phyloP scores from a whole-genome alignment of 1,140 invertebrate species.

The Metaphire vulgaris region DNA sequence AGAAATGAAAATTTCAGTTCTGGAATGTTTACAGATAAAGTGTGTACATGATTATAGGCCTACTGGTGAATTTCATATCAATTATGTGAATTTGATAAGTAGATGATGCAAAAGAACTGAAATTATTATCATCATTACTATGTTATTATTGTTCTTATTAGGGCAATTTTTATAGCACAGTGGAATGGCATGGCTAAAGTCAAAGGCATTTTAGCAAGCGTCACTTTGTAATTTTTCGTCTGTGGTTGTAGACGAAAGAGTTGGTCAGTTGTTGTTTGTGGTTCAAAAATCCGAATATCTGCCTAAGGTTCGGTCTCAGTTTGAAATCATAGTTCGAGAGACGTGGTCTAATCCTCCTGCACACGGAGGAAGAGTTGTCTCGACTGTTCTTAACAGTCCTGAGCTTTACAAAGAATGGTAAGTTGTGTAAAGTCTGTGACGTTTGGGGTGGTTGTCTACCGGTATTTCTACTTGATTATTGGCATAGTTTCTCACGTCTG shows the following conservation, averaged over 20 bases:
- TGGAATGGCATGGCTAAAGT: too few species aligned
- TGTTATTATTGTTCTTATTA: background rate
- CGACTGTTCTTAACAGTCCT: slow-evolving; percentile 71
- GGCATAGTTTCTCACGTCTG: too few species aligned
- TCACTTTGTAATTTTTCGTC: background rate
- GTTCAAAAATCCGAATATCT: slow-evolving; percentile 60
- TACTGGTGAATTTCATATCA: background rate
- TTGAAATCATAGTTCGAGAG: slow-evolving; percentile 72
- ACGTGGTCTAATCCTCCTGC: slow-evolving; percentile 64
- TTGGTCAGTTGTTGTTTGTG: slow-evolving; percentile 81
- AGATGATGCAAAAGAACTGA: background rate
- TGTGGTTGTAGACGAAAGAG: slow-evolving; percentile 68
- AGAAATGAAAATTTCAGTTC: too few species aligned
- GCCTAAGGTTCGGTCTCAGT: slow-evolving; percentile 69
- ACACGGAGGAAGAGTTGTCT: slow-evolving; percentile 77
- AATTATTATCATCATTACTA: background rate
- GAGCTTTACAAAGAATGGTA: slow-evolving; percentile 74
- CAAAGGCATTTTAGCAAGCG: background rate
- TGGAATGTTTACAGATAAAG: too few species aligned
- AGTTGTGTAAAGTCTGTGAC: background rate
- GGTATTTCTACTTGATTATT: too few species aligned
- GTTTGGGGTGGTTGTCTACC: background rate
- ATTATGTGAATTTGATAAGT: background rate
- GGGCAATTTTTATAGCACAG: too few species aligned
- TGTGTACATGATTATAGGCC: too few species aligned